Base-by-base conservation (phyloP, 2,888 invertebrate genomes). In the Eucera pruinosa region DNA sequence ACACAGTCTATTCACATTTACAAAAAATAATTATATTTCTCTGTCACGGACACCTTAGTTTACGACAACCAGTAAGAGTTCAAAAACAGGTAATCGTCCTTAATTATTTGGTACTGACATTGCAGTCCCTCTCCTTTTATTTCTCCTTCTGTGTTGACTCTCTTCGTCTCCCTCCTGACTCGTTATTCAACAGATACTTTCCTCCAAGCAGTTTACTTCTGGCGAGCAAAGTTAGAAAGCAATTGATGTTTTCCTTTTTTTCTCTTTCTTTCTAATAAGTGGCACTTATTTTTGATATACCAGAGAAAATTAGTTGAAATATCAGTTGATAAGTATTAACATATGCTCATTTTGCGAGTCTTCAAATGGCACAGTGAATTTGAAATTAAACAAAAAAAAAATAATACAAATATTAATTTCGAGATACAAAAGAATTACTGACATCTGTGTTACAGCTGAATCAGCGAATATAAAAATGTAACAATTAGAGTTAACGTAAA, bases 1-100 rank as follows among this genome's bases (percentile, higher is more conserved):
- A 13, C 18, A 55, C 45, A 11, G 30, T 54, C 54, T 7, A 2
- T 33, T 36, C 33, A 20, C 3, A 3, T 67, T 20, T 11, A 2
- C 9, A 33, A 11, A 13, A 25, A 48, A 23, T 11, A 39, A 25
- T 50, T 57, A 30, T 60, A 36, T 54, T 61, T 27, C 23, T 18
- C 23, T 18, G n/a, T 7, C 33, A 20, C 25, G 48, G 27, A 60
- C 47, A 27, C 52, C 7, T 11, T 20, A 23, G 33, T 50, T 39
- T 74, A 72, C 78, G 15, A 45, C 73, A 18, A 78, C 67, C 78
- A 83, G 67, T 79, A 85, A 78, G 2, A 2, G 7, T 23, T 60
- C 30, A 27, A 13, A 55, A 18, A 43, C 33, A 66, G 57, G 55
- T 62, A 66, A 71, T 23, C 68, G 43, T 43, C 13, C 23, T 45